A percentile compares a stretch with the other conserved stretches of the same genome.
phyloP scores from a whole-genome alignment of 1,140 invertebrate genomes.

The Drosophila kohkoa region DNA sequence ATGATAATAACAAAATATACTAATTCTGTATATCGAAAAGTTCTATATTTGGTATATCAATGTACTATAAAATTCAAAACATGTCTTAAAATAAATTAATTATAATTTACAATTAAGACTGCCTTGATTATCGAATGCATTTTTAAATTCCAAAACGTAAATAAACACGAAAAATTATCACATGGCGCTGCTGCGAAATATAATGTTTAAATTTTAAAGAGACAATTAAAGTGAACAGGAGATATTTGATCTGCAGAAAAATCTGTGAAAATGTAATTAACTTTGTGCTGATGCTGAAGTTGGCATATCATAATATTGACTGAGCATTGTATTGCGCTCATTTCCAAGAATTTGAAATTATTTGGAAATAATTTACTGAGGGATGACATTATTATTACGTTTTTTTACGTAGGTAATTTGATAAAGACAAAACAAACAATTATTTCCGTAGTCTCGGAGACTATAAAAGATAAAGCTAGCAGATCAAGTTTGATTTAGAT shows the following conservation, averaged over 20 bases:
- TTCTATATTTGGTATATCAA: no score
- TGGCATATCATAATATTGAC: slow-evolving; percentile 21
- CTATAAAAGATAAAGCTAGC: no score
- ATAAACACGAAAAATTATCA: slow-evolving; percentile 2
- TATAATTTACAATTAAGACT: no score
- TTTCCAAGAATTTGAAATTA: slow-evolving; percentile 1
- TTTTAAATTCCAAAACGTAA: background rate
- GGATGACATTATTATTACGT: no score
- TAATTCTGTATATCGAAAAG: no score
- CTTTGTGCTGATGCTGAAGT: slow-evolving; percentile 25
- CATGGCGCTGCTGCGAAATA: slow-evolving; percentile 21
- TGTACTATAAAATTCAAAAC: no score
- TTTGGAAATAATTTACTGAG: background rate
- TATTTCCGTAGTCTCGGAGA: no score
- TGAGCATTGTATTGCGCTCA: background rate
- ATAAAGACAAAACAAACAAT: no score
- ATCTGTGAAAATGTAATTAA: background rate
- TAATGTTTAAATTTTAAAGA: slow-evolving; percentile 2
- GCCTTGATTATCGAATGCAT: background rate
- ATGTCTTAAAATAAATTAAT: no score
- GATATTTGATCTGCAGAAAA: slow-evolving; percentile 1
- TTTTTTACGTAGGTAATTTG: no score
- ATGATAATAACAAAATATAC: no score
- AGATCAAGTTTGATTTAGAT: no score
- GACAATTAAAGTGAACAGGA: slow-evolving; percentile 22